Percentiles rank a stretch among this genome's conserved stretches.
These are phyloP conservation scores for Metellina segmentata DNA, from an alignment of 2,888 invertebrate species.

Conservation along the genomic window DNA sequence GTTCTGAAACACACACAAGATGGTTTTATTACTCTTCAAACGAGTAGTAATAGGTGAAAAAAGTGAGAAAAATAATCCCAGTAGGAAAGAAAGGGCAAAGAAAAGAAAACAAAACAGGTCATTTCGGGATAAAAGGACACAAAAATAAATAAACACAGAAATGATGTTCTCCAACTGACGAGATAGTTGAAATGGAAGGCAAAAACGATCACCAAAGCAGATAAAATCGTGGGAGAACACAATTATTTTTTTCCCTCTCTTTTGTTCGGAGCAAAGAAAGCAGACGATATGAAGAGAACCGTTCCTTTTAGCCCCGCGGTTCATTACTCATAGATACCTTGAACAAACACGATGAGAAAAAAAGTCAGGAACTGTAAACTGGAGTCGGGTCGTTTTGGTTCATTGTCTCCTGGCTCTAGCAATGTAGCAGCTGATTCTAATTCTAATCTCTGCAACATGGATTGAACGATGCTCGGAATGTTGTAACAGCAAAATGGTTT, in stretches of 20 bases:
- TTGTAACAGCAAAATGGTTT: background rate
- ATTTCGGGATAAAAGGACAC: conserved; percentile 29
- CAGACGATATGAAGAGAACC: conserved; percentile 15
- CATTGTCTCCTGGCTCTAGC: background rate
- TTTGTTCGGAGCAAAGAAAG: conserved; percentile 40
- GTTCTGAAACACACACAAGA: too few species aligned
- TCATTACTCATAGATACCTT: conserved; percentile 34
- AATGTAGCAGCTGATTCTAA: background rate
- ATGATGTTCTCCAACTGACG: conserved; percentile 3
- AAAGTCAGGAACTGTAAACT: background rate
- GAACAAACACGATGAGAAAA: background rate
- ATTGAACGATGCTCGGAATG: too few species aligned
- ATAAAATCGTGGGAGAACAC: conserved; percentile 61
- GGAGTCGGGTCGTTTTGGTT: background rate
- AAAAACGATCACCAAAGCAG: conserved; percentile 36
- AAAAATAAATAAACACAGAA: conserved; percentile 18
- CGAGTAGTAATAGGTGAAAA: too few species aligned
- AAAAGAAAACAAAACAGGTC: conserved; percentile 18
- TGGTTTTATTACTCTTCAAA: too few species aligned
- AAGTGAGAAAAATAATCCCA: background rate
- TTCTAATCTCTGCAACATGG: background rate
- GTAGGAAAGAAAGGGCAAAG: background rate
- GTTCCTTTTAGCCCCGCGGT: conserved; percentile 16
- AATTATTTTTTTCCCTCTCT: conserved; percentile 29
- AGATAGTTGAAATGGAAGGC: conserved; percentile 28